Percentiles rank a stretch among this genome's conserved stretches.
Evolutionary conservation across 2,888 invertebrate genomes (phyloP).

Genomic region (Caenorhabditis panamensis): DNA sequence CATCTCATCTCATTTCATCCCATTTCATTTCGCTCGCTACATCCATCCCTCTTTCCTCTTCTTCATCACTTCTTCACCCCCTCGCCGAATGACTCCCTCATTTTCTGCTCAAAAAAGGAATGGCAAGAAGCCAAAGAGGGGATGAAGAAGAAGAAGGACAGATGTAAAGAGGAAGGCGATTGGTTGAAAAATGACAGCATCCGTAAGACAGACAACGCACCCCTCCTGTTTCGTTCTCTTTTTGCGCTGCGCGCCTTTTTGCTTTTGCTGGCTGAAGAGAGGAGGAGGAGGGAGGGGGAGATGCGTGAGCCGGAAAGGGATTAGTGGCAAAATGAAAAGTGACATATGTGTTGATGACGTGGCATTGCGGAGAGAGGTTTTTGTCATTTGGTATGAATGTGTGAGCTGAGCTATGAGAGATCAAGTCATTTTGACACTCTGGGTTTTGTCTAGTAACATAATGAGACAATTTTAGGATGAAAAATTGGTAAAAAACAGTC

Average conservation of each 20-base stretch:
- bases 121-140: not conserved
- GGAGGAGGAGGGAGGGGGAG: conserved; percentile 5
- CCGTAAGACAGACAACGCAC: conserved; percentile 39
- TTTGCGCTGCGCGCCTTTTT: conserved; percentile 10
- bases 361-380: no score
- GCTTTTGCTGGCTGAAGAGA: not conserved
- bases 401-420: no score
- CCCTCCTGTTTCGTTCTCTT: conserved; percentile 33
- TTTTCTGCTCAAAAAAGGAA: conserved; percentile 6
- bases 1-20: conserved; percentile 3
- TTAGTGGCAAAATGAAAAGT: conserved; percentile 44
- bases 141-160: conserved; percentile 11
- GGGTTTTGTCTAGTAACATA: no score
- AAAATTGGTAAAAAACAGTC: not conserved
- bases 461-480: no score
- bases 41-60: not conserved
- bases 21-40: no score
- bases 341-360: conserved; percentile 35
- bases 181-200: conserved; percentile 57
- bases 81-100: not conserved
- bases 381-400: not conserved
- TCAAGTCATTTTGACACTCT: no score
- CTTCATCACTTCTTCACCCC: conserved; percentile 4
- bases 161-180: conserved; percentile 45
- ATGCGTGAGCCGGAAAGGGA: conserved; percentile 36